Percentiles rank a stretch among this genome's conserved stretches.
phyloP scores from a whole-genome alignment of 2,888 invertebrate genomes.

The Diplolepis rosae region DNA sequence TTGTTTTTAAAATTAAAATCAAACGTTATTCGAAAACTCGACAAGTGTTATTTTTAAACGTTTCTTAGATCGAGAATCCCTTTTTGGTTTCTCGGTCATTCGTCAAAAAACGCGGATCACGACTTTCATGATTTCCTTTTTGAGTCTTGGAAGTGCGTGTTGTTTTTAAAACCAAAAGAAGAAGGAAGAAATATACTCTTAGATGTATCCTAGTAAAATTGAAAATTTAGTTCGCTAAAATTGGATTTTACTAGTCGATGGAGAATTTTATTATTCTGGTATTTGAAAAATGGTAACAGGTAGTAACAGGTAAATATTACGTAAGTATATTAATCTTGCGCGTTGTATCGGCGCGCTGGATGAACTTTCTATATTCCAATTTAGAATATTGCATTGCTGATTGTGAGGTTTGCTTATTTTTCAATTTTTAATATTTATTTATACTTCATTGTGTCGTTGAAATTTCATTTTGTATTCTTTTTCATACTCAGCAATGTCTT shows the following conservation, averaged over 20 bases:
- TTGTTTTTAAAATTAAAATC: neutral
- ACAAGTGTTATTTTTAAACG: neutral
- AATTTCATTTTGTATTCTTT: constrained; percentile 3
- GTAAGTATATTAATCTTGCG: constrained; percentile 76
- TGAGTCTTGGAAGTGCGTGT: constrained; percentile 13
- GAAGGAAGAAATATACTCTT: neutral
- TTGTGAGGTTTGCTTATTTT: constrained; percentile 26
- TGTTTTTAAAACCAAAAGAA: neutral
- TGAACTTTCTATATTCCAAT: constrained; percentile 50
- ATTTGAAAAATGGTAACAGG: neutral
- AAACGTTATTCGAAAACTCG: neutral
- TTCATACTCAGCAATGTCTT: neutral
- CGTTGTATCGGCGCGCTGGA: constrained; percentile 77
- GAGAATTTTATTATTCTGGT: neutral
- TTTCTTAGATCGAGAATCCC: constrained; percentile 5
- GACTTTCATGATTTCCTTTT: constrained; percentile 21
- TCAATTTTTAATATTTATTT: constrained; percentile 9
- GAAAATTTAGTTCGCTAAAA: neutral
- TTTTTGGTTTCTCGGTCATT: constrained; percentile 8
- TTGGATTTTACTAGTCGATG: neutral
- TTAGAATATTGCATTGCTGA: constrained; percentile 32
- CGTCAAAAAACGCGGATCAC: neutral
- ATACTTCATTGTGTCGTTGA: neutral
- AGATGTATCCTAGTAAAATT: neutral
- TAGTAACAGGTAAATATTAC: constrained; percentile 26